Base-by-base conservation (phyloP, 2,113 vertebrate genomes). In the Ardeotis arabs region DNA sequence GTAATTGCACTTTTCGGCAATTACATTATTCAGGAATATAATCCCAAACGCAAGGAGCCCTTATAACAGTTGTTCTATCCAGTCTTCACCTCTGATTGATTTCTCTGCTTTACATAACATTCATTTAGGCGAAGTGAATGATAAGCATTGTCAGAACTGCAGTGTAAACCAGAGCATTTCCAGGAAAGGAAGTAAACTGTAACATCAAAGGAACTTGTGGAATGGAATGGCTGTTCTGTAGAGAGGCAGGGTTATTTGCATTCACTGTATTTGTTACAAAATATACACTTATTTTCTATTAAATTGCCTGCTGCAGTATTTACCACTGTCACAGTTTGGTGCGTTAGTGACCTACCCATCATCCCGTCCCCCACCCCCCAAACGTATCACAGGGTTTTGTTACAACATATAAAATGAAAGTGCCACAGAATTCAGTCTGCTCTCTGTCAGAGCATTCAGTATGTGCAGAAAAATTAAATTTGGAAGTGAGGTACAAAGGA, bases 381-480 rank as follows among this genome's bases (percentile, higher is more conserved):
- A 50, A 84, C 0, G 0, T 45, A 73, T 31, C 37, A 66, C 12
- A 69, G 31, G 6, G 14, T 93, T 88, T 72, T 82, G 19, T 62
- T 58, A 41, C 35, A 85, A 49, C 16, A 82, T 56, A 47, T 72
- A 47, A 91, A 84, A 87, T 25, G 41, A 52, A 96, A 97, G 75
- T 84, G 69, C 20, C 58, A 91, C 49, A 87, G 94, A 96, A 93
- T 93, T 75, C 49, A 91, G 72, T 82, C 74, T 88, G 52, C 39
- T 91, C 39, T 53, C 35, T 82, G 62, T 82, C 75, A 82, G 62
- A 87, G 28, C 58, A 77, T 90, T 73, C 89, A 83, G 16, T 93
- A 93, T 50, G 76, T 24, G 24, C 25, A 74, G 84, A 94, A 97
- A 93, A 97, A 97, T 92, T 95, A 96, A 92, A 94, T 96, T 92